phyloP scores from a whole-genome alignment of 2,113 vertebrate species.

The Cryptotis parvus region DNA sequence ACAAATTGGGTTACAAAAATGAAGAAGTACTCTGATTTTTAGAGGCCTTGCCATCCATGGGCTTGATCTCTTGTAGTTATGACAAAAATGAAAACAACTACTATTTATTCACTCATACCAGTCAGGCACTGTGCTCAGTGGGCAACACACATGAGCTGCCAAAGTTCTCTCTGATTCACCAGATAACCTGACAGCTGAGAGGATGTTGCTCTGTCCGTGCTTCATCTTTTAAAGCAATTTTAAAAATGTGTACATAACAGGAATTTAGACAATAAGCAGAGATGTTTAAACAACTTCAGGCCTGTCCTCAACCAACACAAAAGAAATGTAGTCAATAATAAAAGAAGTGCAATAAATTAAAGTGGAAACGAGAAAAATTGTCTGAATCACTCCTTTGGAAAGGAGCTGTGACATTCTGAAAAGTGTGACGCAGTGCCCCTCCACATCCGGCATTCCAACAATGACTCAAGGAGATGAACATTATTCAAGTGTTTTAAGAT shows the following conservation, averaged over 20 bases:
- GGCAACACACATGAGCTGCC: background rate
- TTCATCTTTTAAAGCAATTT: background rate
- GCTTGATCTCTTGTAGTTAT: slow-evolving; percentile 3
- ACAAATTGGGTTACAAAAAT: background rate
- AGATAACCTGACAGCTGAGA: background rate
- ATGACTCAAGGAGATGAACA: slow-evolving; percentile 65
- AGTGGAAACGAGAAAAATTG: slow-evolving; percentile 78
- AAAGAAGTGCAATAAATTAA: slow-evolving; percentile 76
- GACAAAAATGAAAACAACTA: slow-evolving; percentile 37
- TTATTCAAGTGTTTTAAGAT: slow-evolving; percentile 65
- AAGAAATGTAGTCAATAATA: slow-evolving; percentile 81
- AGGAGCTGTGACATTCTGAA: slow-evolving; percentile 37
- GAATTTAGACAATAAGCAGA: slow-evolving; percentile 64
- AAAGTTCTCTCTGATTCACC: background rate
- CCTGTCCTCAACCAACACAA: slow-evolving; percentile 78
- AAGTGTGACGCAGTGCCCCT: slow-evolving; percentile 46
- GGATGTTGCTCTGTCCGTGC: background rate
- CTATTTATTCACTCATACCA: slow-evolving; percentile 44
- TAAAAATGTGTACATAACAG: slow-evolving; percentile 2
- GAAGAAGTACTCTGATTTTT: slow-evolving; percentile 1
- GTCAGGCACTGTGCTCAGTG: background rate
- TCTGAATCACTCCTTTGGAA: slow-evolving; percentile 73
- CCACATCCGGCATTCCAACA: slow-evolving; percentile 57
- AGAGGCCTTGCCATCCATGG: slow-evolving; percentile 19
- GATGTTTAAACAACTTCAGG: slow-evolving; percentile 72